Base-by-base conservation (phyloP, 2,888 invertebrate genomes). In the Acanthococcus lagerstroemiae region DNA sequence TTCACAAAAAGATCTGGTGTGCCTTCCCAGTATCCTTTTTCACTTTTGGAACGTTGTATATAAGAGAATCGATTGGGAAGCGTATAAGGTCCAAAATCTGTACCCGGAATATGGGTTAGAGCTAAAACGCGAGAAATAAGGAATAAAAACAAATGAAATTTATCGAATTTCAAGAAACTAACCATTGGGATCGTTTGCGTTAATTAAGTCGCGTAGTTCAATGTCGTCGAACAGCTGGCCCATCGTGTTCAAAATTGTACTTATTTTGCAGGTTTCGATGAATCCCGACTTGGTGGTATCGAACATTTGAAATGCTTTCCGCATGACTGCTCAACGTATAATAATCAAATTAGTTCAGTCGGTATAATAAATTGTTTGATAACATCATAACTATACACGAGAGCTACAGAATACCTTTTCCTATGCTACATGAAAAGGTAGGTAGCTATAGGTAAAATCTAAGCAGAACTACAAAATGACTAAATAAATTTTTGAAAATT, bases 271-370 rank as follows among this genome's bases (percentile, higher is more conserved):
- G 45, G 90, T 90, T 72, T 94, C 92, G 71, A 95, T 95, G 78
- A 87, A 90, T 55, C 95, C 95, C 69, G 86, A 85, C 79, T 93
- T 94, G 72, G 88, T 87, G 71, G 92, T 91, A 79, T 95, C 95
- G 75, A 94, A 95, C 94, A 95, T 95, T 79, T 92, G 91, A 82
- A 95, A 95, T 73, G 93, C 93, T 78, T 91, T 93, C 76, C 91
- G 88, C 82, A 95, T 88, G 79, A 94, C 90, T 80, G 85, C 4
- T 45, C 24, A 44, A 19, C 17, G n/a, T 4, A 50, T 27, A 44
- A 15, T 12, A 22, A 24, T 26, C 21, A 6, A 55, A 9, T 9
- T 54, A 63, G 7, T 25, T 55, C 22, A 55, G 4, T 6, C 17
- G 15, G 17, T 1, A 7, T 25, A 52, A 52, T 17, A n/a, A 22